Evolutionary conservation across 1,140 invertebrate genomes (phyloP).

Genomic region (Trichomalopsis sarcophagae): DNA sequence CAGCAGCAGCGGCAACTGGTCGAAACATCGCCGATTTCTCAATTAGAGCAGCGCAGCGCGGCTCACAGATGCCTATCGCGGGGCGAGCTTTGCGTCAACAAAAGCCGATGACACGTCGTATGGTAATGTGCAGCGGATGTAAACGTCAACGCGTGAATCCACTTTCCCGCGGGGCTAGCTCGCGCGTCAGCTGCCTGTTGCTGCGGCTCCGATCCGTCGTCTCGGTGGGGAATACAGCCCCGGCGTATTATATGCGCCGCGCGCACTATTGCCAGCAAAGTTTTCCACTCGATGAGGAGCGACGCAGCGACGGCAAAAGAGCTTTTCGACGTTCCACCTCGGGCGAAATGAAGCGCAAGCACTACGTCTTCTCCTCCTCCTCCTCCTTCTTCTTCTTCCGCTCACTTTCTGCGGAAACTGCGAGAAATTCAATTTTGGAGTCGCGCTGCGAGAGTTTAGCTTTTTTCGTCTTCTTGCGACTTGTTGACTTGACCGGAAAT

Average conservation of each 20-base stretch:
- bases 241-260: background rate
- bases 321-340: background rate
- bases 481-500: background rate
- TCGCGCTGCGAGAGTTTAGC: background rate
- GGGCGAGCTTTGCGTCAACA: background rate
- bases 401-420: background rate
- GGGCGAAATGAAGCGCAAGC: too few species aligned
- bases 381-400: background rate
- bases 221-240: background rate
- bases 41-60: constrained; percentile 4
- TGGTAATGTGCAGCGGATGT: background rate
- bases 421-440: background rate
- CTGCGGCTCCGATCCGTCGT: background rate
- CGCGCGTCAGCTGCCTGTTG: background rate
- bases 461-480: too few species aligned
- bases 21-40: constrained; percentile 31
- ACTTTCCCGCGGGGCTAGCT: background rate
- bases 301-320: background rate
- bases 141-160: background rate
- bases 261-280: background rate
- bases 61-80: constrained; percentile 21
- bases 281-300: background rate
- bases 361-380: too few species aligned
- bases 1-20: background rate
- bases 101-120: constrained; percentile 16